These are phyloP conservation scores for Lepas anatifera DNA, from an alignment of 2,888 invertebrate genomes.

Conservation along the genomic window DNA sequence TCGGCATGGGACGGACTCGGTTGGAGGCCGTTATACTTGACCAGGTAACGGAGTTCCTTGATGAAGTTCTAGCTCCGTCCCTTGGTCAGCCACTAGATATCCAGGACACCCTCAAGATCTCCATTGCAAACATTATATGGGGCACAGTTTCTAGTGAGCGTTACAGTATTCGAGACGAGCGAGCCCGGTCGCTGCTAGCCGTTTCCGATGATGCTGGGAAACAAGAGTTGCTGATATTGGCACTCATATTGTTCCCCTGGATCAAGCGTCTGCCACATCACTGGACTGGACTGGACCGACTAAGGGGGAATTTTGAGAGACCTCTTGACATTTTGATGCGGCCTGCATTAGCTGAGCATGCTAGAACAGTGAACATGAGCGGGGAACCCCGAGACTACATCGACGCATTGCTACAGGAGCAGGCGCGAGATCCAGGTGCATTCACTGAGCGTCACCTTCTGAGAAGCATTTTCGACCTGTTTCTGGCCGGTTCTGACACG, in stretches of 20 bases:
- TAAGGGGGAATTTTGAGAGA: neutral
- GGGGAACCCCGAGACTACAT: conserved; percentile 21
- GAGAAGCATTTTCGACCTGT: conserved; percentile 6
- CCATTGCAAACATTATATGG: conserved; percentile 16
- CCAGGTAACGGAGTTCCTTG: conserved; percentile 8
- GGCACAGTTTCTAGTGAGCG: conserved; percentile 1
- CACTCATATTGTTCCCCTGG: neutral
- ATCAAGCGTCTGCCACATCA: neutral
- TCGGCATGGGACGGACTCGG: conserved; percentile 9
- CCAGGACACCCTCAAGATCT: neutral
- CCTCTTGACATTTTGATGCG: neutral
- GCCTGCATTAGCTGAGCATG: neutral
- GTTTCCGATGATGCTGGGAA: neutral
- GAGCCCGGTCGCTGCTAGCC: neutral
- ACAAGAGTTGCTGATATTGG: too few relatives aligned
- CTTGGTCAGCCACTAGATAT: neutral
- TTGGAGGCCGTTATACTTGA: conserved; percentile 7
- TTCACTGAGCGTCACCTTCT: conserved; percentile 2
- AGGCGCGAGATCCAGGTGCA: conserved; percentile 14
- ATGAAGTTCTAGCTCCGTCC: neutral
- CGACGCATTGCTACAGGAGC: conserved; percentile 23
- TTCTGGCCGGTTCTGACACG: conserved; percentile 16
- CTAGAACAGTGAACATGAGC: conserved; percentile 9
- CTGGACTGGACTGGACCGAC: neutral
- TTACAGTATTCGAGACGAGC: neutral